phyloP scores from a whole-genome alignment of 2,797 vertebrate species.

The Eremophila alpestris region DNA sequence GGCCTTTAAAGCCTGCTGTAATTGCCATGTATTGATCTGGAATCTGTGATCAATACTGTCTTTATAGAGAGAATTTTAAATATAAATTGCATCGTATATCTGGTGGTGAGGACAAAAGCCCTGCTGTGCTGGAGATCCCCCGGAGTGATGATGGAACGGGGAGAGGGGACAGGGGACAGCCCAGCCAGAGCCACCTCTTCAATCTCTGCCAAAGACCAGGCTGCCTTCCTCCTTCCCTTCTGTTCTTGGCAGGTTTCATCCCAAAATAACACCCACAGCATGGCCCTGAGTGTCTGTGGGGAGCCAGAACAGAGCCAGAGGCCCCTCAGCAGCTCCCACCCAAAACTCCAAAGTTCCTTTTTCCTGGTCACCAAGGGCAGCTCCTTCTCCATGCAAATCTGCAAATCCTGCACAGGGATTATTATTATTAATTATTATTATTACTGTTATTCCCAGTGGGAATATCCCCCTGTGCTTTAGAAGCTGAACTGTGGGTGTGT shows the following conservation, averaged over 20 bases:
- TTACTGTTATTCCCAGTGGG: not conserved
- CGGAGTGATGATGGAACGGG: accelerated
- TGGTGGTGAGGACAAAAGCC: slow-evolving; percentile 38
- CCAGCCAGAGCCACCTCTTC: not conserved
- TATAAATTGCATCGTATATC: slow-evolving; percentile 70
- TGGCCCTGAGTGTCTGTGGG: accelerated
- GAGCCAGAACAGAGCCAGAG: not conserved
- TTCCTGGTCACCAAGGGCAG: not conserved
- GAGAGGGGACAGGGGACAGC: not conserved
- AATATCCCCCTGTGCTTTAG: not conserved
- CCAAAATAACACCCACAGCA: not conserved
- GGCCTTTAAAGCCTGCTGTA: slow-evolving; percentile 54
- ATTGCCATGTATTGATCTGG: slow-evolving; percentile 61
- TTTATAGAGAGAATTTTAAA: slow-evolving; percentile 68
- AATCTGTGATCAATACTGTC: slow-evolving; percentile 68
- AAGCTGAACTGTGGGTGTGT: not conserved
- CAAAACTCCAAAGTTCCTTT: not conserved
- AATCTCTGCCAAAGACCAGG: not conserved
- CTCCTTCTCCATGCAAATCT: not conserved
- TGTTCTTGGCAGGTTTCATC: not conserved
- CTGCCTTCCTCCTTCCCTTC: not conserved
- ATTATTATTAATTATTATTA: too few species aligned
- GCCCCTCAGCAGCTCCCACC: not conserved
- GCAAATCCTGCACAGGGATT: not conserved
- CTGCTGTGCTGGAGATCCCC: not conserved